Evolutionary conservation across 2,888 invertebrate genomes (phyloP).

Genomic region (Acanthosepion lycidas): DNA sequence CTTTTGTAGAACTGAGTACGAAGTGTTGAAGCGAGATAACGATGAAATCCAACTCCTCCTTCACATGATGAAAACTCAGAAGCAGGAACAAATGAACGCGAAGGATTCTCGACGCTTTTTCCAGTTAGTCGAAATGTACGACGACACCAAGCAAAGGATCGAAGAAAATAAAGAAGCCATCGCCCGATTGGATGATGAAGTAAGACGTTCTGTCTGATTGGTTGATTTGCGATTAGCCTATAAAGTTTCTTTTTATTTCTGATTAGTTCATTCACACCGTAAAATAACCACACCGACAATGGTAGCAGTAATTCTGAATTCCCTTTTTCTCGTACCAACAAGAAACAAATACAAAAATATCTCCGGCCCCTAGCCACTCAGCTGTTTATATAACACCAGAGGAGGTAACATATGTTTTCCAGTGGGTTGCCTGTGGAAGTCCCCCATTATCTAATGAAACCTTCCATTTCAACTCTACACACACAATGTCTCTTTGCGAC

Average conservation of each 20-base stretch:
- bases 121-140: conserved; percentile 57
- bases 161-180: conserved; percentile 60
- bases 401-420: no score
- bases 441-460: no score
- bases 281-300: no score
- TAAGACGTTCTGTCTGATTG: conserved; percentile 46
- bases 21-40: conserved; percentile 62
- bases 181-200: conserved; percentile 59
- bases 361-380: no score
- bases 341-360: no score
- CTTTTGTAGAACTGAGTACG: conserved; percentile 59
- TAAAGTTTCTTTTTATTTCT: neutral
- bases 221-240: neutral
- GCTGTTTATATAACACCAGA: no score
- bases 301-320: no score
- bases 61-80: conserved; percentile 60
- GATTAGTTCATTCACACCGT: neutral
- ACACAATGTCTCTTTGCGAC: no score
- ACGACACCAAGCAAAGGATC: conserved; percentile 56
- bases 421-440: no score
- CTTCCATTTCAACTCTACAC: no score
- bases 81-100: conserved; percentile 61
- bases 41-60: conserved; percentile 61
- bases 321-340: no score
- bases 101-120: conserved; percentile 55